These are phyloP conservation scores for Urechis unicinctus DNA, from an alignment of 2,888 invertebrate genomes.

Conservation along the genomic window DNA sequence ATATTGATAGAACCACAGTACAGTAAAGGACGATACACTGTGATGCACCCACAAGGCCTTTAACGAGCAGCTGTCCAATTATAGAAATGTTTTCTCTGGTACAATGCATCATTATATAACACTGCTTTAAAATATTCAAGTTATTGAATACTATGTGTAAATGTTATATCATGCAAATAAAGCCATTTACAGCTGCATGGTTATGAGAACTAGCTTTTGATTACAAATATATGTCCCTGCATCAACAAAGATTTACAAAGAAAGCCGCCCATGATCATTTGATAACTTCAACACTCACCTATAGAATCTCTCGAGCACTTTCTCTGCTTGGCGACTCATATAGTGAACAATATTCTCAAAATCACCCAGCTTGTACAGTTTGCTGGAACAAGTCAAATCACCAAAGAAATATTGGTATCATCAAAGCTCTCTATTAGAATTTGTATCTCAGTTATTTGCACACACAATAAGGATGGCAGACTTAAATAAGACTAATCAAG, in stretches of 20 bases:
- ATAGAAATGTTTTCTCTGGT: no score
- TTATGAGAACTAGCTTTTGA: background rate
- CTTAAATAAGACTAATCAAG: background rate
- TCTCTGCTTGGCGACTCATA: conserved; percentile 41
- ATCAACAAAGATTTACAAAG: background rate
- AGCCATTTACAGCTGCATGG: no score
- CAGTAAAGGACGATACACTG: no score
- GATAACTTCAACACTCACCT: conserved; percentile 21
- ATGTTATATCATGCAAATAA: no score
- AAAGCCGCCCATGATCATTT: background rate
- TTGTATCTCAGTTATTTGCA: no score
- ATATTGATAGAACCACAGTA: no score
- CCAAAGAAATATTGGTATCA: no score
- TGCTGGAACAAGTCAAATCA: conserved; percentile 6
- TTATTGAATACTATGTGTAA: no score
- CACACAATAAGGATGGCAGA: background rate
- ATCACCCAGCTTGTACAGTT: conserved; percentile 8
- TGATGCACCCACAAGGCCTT: conserved; percentile 1
- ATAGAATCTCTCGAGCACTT: conserved; percentile 37
- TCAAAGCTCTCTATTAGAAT: conserved; percentile 5
- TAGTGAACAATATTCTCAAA: conserved; percentile 43
- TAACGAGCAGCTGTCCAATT: no score
- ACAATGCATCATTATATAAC: no score
- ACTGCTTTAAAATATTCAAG: no score
- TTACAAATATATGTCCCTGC: background rate